These are phyloP conservation scores for Acanthococcus lagerstroemiae DNA, from an alignment of 2,888 invertebrate species.

Conservation along the genomic window DNA sequence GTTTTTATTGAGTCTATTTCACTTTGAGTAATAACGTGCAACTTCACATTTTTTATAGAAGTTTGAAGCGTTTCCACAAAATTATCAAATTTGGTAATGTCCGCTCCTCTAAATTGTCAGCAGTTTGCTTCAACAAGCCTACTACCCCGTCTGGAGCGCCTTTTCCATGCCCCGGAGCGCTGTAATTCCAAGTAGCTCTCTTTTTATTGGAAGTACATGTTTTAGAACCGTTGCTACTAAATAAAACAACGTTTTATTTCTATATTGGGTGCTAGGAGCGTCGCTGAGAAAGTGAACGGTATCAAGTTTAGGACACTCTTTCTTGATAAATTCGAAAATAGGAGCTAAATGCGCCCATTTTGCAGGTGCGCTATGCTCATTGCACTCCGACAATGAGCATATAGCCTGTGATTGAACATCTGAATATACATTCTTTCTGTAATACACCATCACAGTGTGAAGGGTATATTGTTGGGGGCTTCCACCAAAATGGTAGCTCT, in stretches of 20 bases:
- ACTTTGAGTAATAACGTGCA: no score
- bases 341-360: slow-evolving; percentile 39
- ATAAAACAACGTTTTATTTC: slow-evolving; percentile 37
- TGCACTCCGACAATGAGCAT: slow-evolving; percentile 35
- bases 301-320: slow-evolving; percentile 18
- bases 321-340: no score
- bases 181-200: slow-evolving; percentile 38
- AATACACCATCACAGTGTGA: slow-evolving; percentile 36
- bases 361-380: slow-evolving; percentile 38
- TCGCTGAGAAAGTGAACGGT: slow-evolving; percentile 37
- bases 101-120: neutral
- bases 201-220: slow-evolving; percentile 8
- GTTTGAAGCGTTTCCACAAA: no score
- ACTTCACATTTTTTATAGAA: no score
- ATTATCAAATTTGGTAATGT: no score
- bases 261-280: slow-evolving; percentile 39
- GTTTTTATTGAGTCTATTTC: no score
- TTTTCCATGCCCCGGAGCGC: slow-evolving; percentile 40
- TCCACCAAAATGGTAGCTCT: slow-evolving; percentile 37
- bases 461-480: slow-evolving; percentile 36
- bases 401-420: no score
- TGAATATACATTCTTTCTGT: neutral
- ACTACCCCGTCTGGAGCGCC: slow-evolving; percentile 40
- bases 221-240: slow-evolving; percentile 5
- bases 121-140: slow-evolving; percentile 19